phyloP scores from a whole-genome alignment of 2,797 vertebrate species.

The Neosilurus hyrtlii region DNA sequence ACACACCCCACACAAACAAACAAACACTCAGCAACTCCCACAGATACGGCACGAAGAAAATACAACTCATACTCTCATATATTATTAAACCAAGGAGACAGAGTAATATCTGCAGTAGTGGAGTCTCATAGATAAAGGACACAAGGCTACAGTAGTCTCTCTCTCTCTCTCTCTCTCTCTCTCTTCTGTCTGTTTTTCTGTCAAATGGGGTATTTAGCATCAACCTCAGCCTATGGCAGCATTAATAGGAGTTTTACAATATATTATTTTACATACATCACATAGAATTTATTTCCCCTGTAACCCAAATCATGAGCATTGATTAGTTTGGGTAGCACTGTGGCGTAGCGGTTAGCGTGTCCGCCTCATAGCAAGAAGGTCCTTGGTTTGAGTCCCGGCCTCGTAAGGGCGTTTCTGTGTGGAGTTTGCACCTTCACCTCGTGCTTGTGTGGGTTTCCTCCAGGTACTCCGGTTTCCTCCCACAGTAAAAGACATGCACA shows the following conservation, averaged over 20 bases:
- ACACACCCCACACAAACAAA: slow-evolving; percentile 25
- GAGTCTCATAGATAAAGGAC: slow-evolving; percentile 27
- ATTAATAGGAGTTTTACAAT: not conserved
- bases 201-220: not conserved
- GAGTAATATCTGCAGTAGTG: slow-evolving; percentile 24
- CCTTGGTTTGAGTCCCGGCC: too few relatives aligned
- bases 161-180: not conserved
- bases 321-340: too few relatives aligned
- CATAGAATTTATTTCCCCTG: not conserved
- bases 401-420: too few relatives aligned
- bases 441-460: too few relatives aligned
- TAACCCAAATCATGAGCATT: not conserved
- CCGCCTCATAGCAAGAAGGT: too few relatives aligned
- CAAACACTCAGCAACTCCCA: slow-evolving; percentile 26
- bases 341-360: too few relatives aligned
- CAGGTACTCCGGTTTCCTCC: too few relatives aligned
- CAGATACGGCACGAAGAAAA: slow-evolving; percentile 27
- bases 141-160: slow-evolving; percentile 27
- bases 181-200: not conserved
- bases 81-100: slow-evolving; percentile 46
- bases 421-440: too few relatives aligned
- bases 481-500: too few relatives aligned
- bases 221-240: not conserved
- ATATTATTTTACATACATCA: not conserved
- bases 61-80: slow-evolving; percentile 36